phyloP scores from a whole-genome alignment of 2,797 vertebrate genomes.

The Molossus molossus region DNA sequence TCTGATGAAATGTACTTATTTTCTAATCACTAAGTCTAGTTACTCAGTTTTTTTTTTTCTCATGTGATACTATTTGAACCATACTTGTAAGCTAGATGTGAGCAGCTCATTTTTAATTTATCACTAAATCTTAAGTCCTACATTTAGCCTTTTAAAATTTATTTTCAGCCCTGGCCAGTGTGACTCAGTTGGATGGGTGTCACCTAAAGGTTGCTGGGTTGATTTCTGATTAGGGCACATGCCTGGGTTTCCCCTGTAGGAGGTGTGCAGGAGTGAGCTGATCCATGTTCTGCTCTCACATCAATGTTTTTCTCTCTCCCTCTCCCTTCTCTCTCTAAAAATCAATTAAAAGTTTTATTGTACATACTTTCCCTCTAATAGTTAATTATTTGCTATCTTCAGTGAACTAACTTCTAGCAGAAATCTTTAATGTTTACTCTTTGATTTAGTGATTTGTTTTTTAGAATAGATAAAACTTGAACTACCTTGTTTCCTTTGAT shows the following conservation, averaged over 20 bases:
- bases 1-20: background rate
- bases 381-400: background rate
- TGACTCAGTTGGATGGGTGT: no score
- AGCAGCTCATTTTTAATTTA: background rate
- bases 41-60: background rate
- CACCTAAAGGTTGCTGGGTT: no score
- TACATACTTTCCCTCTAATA: background rate
- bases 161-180: background rate
- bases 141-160: slow-evolving; percentile 5
- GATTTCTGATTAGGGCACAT: no score
- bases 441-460: background rate
- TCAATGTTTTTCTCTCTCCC: no score
- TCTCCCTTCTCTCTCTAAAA: no score
- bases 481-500: background rate
- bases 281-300: no score
- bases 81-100: background rate
- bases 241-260: no score
- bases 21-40: background rate
- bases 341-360: background rate
- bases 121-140: background rate
- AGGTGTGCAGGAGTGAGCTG: no score
- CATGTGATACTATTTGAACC: background rate
- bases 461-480: background rate
- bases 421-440: background rate
- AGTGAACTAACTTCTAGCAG: background rate